phyloP scores from a whole-genome alignment of 2,113 vertebrate genomes.

The Paracyprichromis sp. region DNA sequence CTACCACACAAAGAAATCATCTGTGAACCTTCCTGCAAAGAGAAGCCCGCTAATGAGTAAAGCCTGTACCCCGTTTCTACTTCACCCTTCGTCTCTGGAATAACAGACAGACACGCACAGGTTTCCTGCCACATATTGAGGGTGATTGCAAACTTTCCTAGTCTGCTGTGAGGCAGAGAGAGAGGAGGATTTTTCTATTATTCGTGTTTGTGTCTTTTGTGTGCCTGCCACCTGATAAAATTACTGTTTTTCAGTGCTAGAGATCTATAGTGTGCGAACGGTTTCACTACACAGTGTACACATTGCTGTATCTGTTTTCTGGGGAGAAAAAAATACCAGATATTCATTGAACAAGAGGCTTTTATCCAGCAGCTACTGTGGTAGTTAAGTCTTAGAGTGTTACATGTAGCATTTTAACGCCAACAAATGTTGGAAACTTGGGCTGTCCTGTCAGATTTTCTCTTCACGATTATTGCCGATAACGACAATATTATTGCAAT shows the following conservation, averaged over 20 bases:
- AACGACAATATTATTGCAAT: neutral
- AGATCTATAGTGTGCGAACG: neutral
- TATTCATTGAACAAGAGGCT: neutral
- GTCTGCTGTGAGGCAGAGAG: neutral
- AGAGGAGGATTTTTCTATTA: slow-evolving; percentile 26
- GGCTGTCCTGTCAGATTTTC: neutral
- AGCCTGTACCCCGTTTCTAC: neutral
- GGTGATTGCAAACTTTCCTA: slow-evolving; percentile 8
- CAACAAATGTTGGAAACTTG: neutral
- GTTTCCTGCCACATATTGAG: slow-evolving; percentile 13
- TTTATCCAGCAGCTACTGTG: neutral
- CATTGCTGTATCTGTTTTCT: neutral
- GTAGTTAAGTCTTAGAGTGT: neutral
- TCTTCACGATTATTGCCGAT: neutral
- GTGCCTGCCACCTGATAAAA: slow-evolving; percentile 51
- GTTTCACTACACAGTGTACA: neutral
- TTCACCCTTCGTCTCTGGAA: neutral
- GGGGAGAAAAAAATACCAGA: neutral
- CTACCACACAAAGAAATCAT: slow-evolving; percentile 83
- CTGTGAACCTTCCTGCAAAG: slow-evolving; percentile 80
- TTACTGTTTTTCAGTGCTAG: slow-evolving; percentile 9
- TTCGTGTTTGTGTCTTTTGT: slow-evolving; percentile 41
- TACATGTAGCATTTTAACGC: slow-evolving; percentile 35
- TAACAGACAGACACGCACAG: slow-evolving; percentile 18
- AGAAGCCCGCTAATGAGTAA: slow-evolving; percentile 82